Base-by-base conservation (phyloP, 2,797 vertebrate genomes). In the Coreius guichenoti region DNA sequence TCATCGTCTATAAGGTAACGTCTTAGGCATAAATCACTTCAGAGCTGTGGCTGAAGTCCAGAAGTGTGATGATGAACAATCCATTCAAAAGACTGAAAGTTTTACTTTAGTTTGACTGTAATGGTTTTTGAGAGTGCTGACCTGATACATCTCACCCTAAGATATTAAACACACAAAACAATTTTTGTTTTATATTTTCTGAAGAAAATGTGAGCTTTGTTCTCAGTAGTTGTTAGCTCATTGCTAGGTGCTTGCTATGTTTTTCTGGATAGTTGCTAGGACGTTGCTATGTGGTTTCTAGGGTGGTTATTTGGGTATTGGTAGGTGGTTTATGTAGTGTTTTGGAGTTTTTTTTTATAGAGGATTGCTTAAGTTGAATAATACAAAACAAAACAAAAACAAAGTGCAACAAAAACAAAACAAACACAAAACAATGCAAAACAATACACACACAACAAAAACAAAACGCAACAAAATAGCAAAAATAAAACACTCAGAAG, bases 1-100 rank as follows among this genome's bases (percentile, higher is more conserved):
- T 79, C 49, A 84, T 70, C 45, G 76, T 29, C 29, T 74, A 16
- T 88, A 80, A 90, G 12, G 72, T 87, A 77, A 88, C 21, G 67
- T 87, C 82, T 88, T 70, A 21, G 43, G 76, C 80, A 84, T 83
- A 67, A 87, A 84, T 83, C 36, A 36, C 21, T 49, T 72, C 16
- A 47, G 74, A 74, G 49, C 29, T 21, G 56, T 87, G 31, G 75
- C 61, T 76, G 73, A 82, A 16, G 43, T 56, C 74, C 49, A 80
- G 76, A 67, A 21, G 67, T 86, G 79, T 82, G 65, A 76, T 47
- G 23, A 51, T 81, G n/a, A 85, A n/a, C 19, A 17, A 82, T n/a
- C 58, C 11, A 63, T 65, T 47, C 26, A 75, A 63, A 54, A 31
- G n/a, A 56, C 11, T 14, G 26, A 21, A 61, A 3, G 8, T 68